These are phyloP conservation scores for Ceryle rudis DNA, from an alignment of 2,797 vertebrate species.

Conservation along the genomic window DNA sequence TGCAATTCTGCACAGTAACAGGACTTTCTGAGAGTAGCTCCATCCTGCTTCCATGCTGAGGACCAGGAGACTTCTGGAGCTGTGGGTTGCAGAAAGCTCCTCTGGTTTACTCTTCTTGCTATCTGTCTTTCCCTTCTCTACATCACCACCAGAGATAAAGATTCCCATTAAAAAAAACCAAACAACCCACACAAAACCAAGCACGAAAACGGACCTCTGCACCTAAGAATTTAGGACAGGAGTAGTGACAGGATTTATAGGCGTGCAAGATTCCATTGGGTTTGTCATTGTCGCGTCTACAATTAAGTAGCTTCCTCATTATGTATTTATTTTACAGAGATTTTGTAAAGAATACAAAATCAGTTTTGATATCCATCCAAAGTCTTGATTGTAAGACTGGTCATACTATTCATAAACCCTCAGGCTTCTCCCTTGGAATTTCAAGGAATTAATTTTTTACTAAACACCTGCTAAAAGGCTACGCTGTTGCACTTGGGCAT, in stretches of 20 bases:
- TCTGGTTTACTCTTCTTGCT: not conserved
- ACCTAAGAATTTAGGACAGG: not conserved
- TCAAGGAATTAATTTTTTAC: constrained; percentile 82
- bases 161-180: not conserved
- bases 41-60: not conserved
- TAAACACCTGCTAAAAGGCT: constrained; percentile 77
- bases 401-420: constrained; percentile 75
- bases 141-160: not conserved
- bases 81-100: not conserved
- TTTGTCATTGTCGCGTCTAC: constrained; percentile 5
- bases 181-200: not conserved
- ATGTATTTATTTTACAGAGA: constrained; percentile 71
- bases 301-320: constrained; percentile 50
- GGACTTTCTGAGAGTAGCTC: not conserved
- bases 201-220: not conserved
- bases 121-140: not conserved
- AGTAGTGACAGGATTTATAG: not conserved
- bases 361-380: constrained; percentile 75
- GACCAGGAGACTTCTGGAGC: not conserved
- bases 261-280: constrained; percentile 16
- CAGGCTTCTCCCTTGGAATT: constrained; percentile 78
- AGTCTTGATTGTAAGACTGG: constrained; percentile 78
- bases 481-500: constrained; percentile 76
- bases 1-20: not conserved
- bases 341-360: constrained; percentile 74